These are phyloP conservation scores for Pelagia noctiluca DNA, from an alignment of 30 jellyfish, hydroid and myxozoan genomes.

Conservation along the genomic window DNA sequence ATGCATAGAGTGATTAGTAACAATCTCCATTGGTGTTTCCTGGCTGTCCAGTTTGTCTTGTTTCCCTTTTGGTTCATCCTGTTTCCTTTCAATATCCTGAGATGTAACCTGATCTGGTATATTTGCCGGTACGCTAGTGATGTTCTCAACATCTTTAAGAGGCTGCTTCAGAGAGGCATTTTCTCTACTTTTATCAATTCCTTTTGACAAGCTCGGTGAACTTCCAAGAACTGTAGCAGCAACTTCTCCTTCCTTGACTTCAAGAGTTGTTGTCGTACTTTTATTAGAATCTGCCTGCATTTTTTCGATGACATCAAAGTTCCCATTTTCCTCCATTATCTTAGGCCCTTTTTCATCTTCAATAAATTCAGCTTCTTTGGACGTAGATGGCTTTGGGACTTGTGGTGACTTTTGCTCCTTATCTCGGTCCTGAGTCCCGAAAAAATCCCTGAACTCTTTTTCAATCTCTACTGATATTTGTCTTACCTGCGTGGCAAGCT, in stretches of 20 bases:
- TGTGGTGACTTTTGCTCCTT: not conserved
- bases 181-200: too few species aligned
- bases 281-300: not conserved
- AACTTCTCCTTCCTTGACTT: not conserved
- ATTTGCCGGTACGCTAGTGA: too few species aligned
- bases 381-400: too few species aligned
- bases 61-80: too few species aligned
- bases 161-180: too few species aligned
- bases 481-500: slow-evolving; percentile 21
- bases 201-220: not conserved
- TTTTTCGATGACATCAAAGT: too few species aligned
- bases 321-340: slow-evolving; percentile 1
- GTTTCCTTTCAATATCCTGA: too few species aligned
- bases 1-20: too few species aligned
- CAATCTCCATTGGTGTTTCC: too few species aligned
- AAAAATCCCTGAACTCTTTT: slow-evolving; percentile 66
- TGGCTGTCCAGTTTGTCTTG: too few species aligned
- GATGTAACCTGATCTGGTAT: too few species aligned
- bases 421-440: slow-evolving; percentile 26
- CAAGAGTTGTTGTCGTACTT: not conserved
- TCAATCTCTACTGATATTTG: slow-evolving; percentile 78
- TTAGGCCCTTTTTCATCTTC: not conserved
- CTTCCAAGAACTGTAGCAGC: not conserved
- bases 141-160: too few species aligned
- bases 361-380: not conserved